Evolutionary conservation across 1,140 invertebrate species (phyloP).

Genomic region (Mizuhopecten yessoensis): DNA sequence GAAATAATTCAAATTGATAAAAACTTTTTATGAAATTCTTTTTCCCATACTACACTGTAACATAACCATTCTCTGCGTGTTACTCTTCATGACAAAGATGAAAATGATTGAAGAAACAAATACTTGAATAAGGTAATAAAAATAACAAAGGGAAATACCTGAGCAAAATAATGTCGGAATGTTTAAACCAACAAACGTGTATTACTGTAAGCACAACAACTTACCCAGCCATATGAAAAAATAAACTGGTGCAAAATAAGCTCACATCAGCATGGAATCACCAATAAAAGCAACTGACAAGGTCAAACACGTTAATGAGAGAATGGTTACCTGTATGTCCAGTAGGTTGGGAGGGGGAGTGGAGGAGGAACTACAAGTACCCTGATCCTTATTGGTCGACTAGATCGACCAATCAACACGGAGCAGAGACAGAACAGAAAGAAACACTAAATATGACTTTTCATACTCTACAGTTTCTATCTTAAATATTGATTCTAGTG

Average conservation of each 20-base stretch:
- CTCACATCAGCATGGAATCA: background rate
- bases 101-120: too few species aligned
- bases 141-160: background rate
- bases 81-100: too few species aligned
- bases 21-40: too few species aligned
- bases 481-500: too few species aligned
- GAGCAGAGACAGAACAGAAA: conserved; percentile 23
- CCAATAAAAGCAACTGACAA: background rate
- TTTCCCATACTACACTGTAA: too few species aligned
- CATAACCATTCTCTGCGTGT: too few species aligned
- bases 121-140: too few species aligned
- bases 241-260: background rate
- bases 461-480: too few species aligned
- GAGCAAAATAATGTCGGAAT: background rate
- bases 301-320: background rate
- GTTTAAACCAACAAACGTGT: background rate
- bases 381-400: conserved; percentile 37
- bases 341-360: background rate
- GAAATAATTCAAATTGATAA: too few species aligned
- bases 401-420: conserved; percentile 23
- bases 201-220: conserved; percentile 7
- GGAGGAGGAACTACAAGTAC: conserved; percentile 37
- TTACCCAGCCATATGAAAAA: background rate
- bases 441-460: background rate
- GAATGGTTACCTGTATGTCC: conserved; percentile 16